Evolutionary conservation across 1,140 invertebrate genomes (phyloP), one percentile per base, ranked within the genome.

Genomic region (Drosophila melanica): DNA sequence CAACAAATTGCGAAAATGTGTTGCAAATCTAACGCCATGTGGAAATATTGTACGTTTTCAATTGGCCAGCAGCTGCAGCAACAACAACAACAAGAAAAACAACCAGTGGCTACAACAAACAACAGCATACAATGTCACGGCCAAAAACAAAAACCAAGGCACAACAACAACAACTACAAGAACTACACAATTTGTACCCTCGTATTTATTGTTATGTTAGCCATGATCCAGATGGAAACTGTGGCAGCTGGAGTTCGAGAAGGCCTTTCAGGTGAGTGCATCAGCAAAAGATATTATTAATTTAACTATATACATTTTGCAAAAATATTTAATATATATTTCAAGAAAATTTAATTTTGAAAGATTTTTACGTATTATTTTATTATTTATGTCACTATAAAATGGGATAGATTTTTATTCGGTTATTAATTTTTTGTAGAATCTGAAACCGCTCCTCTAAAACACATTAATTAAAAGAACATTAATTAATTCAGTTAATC

Each of bases 1-100:
- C 74, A 68, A 65, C 64, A 60, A 84, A 60, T 65, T 77, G 77
- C 70, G 79, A 86, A 86, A 86, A 86, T 86, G 82, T 87, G 84
- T 79, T 87, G 82, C 82, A 81, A 86, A 87, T 75, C 82, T 42
- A 79, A 73, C 57, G 72, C 78, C 67, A 71, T 74, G 81, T 84
- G 80, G 76, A 76, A 84, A 84, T 65, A 45, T 79, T 79, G 51
- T 78, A 73, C 74, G 57, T 76, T 77, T 72, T 63, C 79, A 63
- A 75, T 48, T 81, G 79, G 70, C 65, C 54, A 80, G 47, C 76
- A 60, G 37, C 51, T 54, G 18, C 71, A 53, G 6, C 50, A 51
- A 35, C 58, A 39, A 41, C 35, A 71, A 37, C 62, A 58, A 47
- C 51, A 58, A 33, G 20, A 51, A 35, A 53, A 39, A 33, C 23